Percentiles rank a stretch among this genome's conserved stretches.
Evolutionary conservation across 2,888 invertebrate species (phyloP).

Genomic region (Volucella inanis): DNA sequence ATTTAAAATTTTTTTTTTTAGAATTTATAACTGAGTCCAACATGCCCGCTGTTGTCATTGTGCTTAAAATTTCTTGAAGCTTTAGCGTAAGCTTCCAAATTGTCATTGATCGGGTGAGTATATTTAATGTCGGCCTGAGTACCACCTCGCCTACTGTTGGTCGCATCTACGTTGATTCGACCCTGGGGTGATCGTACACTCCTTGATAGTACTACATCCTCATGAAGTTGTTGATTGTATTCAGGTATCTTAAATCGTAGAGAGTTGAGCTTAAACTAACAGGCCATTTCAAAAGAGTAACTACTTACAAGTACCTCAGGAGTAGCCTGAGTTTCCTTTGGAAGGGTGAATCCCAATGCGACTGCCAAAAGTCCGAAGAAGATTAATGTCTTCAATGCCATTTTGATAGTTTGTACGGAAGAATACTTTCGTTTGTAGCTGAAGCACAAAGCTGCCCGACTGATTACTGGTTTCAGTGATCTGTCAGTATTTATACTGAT

Average conservation of each 20-base stretch:
- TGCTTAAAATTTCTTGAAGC: conserved; percentile 30
- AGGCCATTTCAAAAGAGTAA: background rate
- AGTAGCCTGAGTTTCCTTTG: conserved; percentile 1
- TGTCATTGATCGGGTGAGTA: background rate
- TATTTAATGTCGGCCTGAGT: background rate
- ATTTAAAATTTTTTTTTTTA: background rate
- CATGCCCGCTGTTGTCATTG: conserved; percentile 35
- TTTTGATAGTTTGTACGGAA: no score
- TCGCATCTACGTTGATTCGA: conserved; percentile 1
- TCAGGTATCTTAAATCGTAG: background rate
- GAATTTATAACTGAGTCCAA: conserved; percentile 23
- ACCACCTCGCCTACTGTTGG: background rate
- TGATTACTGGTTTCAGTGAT: no score
- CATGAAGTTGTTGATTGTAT: background rate
- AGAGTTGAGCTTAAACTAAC: background rate
- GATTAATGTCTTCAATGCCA: conserved; percentile 13
- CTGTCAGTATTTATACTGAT: no score
- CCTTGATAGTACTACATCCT: conserved; percentile 1
- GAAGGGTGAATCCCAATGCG: conserved; percentile 28
- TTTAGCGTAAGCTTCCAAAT: conserved; percentile 15
- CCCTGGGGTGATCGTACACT: conserved; percentile 26
- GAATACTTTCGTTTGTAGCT: no score
- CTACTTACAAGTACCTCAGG: no score
- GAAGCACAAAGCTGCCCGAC: no score
- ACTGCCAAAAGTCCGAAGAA: conserved; percentile 48